Percentiles rank a stretch among this genome's conserved stretches.
These are phyloP conservation scores for Manduca sexta DNA, from an alignment of 1,140 invertebrate genomes.

Conservation along the genomic window DNA sequence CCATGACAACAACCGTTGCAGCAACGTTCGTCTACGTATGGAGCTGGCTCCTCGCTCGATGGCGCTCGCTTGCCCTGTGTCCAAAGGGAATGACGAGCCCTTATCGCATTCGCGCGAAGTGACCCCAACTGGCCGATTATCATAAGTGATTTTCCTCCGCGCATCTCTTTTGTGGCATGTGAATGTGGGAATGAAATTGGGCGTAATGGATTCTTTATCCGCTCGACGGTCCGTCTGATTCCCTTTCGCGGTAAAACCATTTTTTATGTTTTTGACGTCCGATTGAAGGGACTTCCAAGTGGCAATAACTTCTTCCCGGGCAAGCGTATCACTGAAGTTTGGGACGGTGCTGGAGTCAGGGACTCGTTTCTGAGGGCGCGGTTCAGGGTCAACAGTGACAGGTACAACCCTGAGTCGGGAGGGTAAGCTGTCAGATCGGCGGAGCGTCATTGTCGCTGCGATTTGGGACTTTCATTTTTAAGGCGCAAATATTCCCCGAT, in stretches of 20 bases:
- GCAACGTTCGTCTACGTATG: conserved; percentile 40
- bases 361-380: conserved; percentile 27
- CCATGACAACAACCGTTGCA: conserved; percentile 62
- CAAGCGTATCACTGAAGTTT: conserved; percentile 36
- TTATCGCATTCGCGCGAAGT: conserved; percentile 32
- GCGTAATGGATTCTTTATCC: conserved; percentile 34
- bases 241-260: conserved; percentile 44
- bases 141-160: conserved; percentile 49
- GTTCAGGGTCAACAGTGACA: conserved; percentile 23
- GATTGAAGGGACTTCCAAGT: conserved; percentile 65
- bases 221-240: conserved; percentile 20
- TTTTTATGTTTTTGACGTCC: conserved; percentile 63
- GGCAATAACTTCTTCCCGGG: conserved; percentile 57
- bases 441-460: conserved; percentile 47
- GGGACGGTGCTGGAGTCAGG: conserved; percentile 47
- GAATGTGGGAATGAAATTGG: conserved; percentile 30
- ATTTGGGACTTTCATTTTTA: conserved; percentile 51
- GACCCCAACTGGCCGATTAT: conserved; percentile 32
- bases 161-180: conserved; percentile 32
- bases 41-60: conserved; percentile 30
- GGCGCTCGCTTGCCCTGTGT: conserved; percentile 32
- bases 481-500: conserved; percentile 6
- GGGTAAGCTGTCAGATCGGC: conserved; percentile 63
- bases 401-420: conserved; percentile 37
- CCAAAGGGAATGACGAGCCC: conserved; percentile 40